Base-by-base conservation (phyloP, 2,797 vertebrate genomes). In the Alectoris magna region DNA sequence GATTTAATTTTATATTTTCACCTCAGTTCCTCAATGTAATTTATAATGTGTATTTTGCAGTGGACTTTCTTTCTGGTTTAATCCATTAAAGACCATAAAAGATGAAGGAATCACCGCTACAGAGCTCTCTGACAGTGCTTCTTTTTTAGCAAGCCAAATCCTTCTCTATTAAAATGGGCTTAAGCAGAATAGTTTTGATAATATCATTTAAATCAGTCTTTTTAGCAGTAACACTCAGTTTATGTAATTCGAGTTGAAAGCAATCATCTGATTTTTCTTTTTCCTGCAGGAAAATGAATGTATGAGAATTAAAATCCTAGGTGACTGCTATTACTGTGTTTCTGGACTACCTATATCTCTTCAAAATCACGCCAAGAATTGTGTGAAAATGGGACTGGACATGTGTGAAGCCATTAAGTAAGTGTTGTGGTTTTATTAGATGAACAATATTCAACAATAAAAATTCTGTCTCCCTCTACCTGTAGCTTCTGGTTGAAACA, bases 381-480 rank as follows among this genome's bases (percentile, higher is more conserved):
- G 99, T 86, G 99, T 99, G 96, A 99, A 99, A 98, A 99, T 99
- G 99, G 99, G 99, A 79, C 89, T 99, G 97, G 99, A 99, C 95
- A 99, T 99, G 99, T 99, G 99, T 97, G 99, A 99, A 97, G 99
- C 99, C 90, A 99, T 99, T 98, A 99, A 99, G 99, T 99, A 98
- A 98, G 99, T 98, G 24, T 3, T 13, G 68, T 67, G 26, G 5
- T 69, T 71, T 53, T 29, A 34, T 66, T 80, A 56, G 62, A 62
- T 34, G 48, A 39, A 74, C 29, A 41, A 4, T 60, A 73, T 63
- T 76, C 27, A 60, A 23, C 15, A 64, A 12, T 18, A 55, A 69
- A 82, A 82, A 38, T 23, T 53, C 27, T 49, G 8, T 34, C n/a
- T 62, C 13, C 24, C 71, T 87, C 73, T 75, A 10, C 64, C 29